Evolutionary conservation across 2,113 vertebrate species (phyloP).

Genomic region (Axis porcinus): DNA sequence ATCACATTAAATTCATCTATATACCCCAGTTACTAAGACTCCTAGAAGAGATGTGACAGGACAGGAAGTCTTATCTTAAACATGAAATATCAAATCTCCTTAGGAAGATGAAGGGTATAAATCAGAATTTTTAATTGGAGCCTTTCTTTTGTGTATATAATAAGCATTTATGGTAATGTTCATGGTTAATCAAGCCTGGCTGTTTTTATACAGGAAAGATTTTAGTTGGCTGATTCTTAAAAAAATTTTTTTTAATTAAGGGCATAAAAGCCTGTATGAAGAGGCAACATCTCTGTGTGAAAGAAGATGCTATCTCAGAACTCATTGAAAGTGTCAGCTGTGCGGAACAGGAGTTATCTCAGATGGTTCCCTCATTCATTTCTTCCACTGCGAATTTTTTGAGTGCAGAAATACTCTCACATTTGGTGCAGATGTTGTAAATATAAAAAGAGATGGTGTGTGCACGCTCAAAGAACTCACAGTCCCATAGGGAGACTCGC

Average conservation of each 20-base stretch:
- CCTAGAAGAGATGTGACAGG: neutral
- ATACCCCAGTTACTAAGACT: neutral
- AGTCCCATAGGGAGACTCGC: accelerated
- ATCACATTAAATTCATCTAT: neutral
- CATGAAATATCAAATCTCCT: neutral
- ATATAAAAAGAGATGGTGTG: neutral
- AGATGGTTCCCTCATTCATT: neutral
- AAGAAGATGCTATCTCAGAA: neutral
- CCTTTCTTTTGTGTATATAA: neutral
- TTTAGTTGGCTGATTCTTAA: neutral
- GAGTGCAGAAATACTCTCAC: neutral
- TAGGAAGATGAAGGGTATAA: neutral
- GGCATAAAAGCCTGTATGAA: neutral
- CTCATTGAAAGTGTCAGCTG: neutral
- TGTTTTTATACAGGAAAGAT: neutral
- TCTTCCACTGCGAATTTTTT: neutral
- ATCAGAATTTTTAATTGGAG: neutral
- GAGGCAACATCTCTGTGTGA: neutral
- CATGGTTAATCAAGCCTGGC: neutral
- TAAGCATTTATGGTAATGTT: neutral
- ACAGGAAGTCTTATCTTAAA: neutral
- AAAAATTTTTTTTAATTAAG: neutral
- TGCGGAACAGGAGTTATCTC: neutral
- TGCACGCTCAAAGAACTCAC: neutral
- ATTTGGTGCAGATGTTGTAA: neutral